These are phyloP conservation scores for Corythornis vintsioides DNA, from an alignment of 2,113 vertebrate genomes.

Conservation along the genomic window DNA sequence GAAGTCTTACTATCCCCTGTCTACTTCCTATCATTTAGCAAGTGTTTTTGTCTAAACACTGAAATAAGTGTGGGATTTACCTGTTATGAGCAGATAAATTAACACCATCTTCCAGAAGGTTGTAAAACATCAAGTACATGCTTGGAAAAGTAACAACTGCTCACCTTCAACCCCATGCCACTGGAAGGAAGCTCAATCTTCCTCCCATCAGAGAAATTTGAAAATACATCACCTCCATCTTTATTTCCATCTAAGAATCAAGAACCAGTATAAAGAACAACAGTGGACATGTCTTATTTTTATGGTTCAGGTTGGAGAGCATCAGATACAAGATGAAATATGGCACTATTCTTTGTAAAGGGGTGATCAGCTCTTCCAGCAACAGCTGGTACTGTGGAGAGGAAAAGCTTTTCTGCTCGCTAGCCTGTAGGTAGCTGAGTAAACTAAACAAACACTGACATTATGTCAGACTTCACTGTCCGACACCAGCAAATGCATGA, in stretches of 20 bases:
- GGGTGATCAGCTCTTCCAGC: not conserved
- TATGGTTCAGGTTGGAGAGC: not conserved
- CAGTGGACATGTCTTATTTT: not conserved
- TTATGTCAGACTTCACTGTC: not conserved
- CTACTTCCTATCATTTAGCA: not conserved
- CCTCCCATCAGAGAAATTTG: not conserved
- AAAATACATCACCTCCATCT: not conserved
- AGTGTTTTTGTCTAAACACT: not conserved
- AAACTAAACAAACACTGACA: not conserved
- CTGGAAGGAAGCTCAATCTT: not conserved
- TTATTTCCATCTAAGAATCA: not conserved
- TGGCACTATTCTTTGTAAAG: not conserved
- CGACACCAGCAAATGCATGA: not conserved
- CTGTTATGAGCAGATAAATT: not conserved
- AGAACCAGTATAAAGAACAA: not conserved
- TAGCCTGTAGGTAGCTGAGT: not conserved
- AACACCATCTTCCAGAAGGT: not conserved
- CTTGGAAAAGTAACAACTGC: not conserved
- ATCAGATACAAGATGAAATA: not conserved
- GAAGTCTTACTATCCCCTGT: not conserved
- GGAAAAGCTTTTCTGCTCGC: not conserved
- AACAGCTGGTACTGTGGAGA: not conserved
- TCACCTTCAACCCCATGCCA: fast-evolving
- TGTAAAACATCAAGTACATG: not conserved
- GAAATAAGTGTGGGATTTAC: not conserved